phyloP scores from a whole-genome alignment of 2,113 vertebrate species.

The Apaloderma vittatum region DNA sequence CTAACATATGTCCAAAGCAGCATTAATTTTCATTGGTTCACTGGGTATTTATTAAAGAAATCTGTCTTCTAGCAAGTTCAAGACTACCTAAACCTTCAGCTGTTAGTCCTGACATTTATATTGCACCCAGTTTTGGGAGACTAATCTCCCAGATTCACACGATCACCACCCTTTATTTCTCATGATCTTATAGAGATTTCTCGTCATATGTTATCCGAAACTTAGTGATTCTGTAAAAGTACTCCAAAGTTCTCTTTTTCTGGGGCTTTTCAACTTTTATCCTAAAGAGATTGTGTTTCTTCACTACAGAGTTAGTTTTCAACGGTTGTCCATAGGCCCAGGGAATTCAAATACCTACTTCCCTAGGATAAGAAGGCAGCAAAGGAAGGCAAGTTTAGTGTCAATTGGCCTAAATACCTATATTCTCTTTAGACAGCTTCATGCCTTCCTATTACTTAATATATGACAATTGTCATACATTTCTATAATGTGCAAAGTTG shows the following conservation, averaged over 20 bases:
- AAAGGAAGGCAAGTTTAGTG: neutral
- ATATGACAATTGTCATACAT: neutral
- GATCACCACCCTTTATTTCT: neutral
- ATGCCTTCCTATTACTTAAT: neutral
- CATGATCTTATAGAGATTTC: neutral
- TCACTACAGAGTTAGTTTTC: neutral
- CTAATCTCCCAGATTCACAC: neutral
- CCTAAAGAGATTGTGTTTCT: neutral
- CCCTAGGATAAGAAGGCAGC: neutral
- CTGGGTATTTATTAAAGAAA: slow-evolving; percentile 18
- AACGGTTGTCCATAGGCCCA: neutral
- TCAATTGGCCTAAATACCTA: neutral
- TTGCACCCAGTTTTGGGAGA: neutral
- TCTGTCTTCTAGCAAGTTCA: neutral
- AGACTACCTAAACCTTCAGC: neutral
- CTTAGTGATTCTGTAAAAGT: neutral
- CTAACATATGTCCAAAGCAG: neutral
- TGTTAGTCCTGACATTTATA: neutral
- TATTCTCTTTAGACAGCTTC: neutral
- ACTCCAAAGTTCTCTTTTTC: neutral
- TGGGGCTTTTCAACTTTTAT: neutral
- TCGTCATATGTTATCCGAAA: neutral
- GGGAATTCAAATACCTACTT: neutral
- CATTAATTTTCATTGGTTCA: slow-evolving; percentile 6
- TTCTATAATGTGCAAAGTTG: neutral